These are phyloP conservation scores for Campaea margaritaria DNA, from an alignment of 2,888 invertebrate species.

Conservation along the genomic window DNA sequence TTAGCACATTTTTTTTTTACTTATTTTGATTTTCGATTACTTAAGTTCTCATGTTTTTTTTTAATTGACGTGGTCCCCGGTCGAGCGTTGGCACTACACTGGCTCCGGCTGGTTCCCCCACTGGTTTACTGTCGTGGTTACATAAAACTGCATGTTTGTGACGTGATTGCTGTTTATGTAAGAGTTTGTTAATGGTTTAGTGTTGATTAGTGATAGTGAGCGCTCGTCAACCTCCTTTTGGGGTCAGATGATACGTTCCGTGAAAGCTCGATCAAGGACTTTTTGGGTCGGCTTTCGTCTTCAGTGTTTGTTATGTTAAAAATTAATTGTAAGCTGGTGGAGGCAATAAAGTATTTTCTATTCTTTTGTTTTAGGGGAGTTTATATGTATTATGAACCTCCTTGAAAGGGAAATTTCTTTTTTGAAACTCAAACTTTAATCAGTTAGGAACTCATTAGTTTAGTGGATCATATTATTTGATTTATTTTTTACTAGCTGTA, in stretches of 20 bases:
- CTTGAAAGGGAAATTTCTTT: no score
- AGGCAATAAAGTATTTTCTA: no score
- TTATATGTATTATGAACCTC: no score
- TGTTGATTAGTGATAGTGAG: slow-evolving; percentile 58
- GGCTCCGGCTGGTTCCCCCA: slow-evolving; percentile 32
- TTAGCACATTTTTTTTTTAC: slow-evolving; percentile 57
- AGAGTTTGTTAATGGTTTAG: slow-evolving; percentile 33
- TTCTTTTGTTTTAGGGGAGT: no score
- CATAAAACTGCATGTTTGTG: slow-evolving; percentile 60
- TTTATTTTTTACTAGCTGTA: no score
- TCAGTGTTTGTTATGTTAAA: no score
- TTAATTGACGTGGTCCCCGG: slow-evolving; percentile 46
- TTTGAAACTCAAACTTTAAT: no score
- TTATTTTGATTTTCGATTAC: slow-evolving; percentile 38
- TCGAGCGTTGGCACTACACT: slow-evolving; percentile 47
- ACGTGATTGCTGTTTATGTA: slow-evolving; percentile 55
- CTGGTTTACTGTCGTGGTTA: slow-evolving; percentile 45
- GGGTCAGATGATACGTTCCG: slow-evolving; percentile 46
- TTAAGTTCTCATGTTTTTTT: slow-evolving; percentile 54
- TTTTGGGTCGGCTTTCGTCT: not conserved
- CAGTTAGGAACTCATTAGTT: no score
- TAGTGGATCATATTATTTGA: no score
- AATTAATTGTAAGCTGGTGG: no score
- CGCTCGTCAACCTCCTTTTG: slow-evolving; percentile 48
- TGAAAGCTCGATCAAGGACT: slow-evolving; percentile 12